Evolutionary conservation across 2,113 vertebrate species (phyloP), one percentile per base, ranked within the genome.

Genomic region (Corythoichthys haematopterus): DNA sequence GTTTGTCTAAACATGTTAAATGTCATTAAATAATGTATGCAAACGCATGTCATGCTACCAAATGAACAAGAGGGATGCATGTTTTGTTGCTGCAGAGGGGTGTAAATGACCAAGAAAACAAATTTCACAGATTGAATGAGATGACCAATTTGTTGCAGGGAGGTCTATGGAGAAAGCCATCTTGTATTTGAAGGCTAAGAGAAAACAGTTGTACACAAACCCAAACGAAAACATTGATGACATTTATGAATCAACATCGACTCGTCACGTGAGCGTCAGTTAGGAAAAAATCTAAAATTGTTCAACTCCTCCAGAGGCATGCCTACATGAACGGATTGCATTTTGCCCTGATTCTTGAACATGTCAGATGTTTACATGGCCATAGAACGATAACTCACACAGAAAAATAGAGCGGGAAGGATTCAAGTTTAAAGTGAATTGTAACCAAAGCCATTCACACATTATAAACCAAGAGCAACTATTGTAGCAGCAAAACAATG

Each of bases 401-500:
- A 57, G 71, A 75, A 38, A 1, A 37, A 35, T 12, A 35, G 1
- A 33, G 55, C 20, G 33, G 14, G 36, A 57, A 37, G 6, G 56
- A 55, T 70, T 86, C 83, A 85, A 86, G 84, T 84, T 82, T 68
- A 69, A 74, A 79, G 65, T 72, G 69, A 80, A 70, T 75, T 38
- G 9, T 67, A 74, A 70, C 68, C 52, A 62, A 68, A 78, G 56
- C 69, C 76, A 74, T 79, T 83, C 81, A 70, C 76, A 62, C 70
- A 9, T 77, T 64, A 78, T 55, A 51, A 86, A 89, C 72, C 82
- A 84, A 85, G 80, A 85, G 85, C 84, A 47, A 87, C 80, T 84
- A 78, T 81, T 83, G 85, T 87, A 90, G 86, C 85, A 89, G 86
- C 87, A 83, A 84, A 85, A 74, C 80, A 75, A 74, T 79, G 65